A percentile compares a stretch with the other conserved stretches of the same genome.
phyloP scores from a whole-genome alignment of 2,888 invertebrate species.

The Balanococcus diminutus region DNA sequence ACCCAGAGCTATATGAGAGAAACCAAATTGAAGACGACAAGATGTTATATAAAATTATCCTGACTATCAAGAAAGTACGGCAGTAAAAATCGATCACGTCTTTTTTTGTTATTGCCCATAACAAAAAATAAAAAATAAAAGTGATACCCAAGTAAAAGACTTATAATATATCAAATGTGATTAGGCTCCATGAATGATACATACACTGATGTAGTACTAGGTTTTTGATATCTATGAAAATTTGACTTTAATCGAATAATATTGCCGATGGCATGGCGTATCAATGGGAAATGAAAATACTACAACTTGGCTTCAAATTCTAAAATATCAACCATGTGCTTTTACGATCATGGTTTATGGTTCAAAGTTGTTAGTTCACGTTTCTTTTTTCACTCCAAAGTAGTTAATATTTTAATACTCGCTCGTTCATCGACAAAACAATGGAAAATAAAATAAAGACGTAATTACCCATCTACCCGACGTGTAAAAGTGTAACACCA shows the following conservation, averaged over 20 bases:
- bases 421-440: not conserved
- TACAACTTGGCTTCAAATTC: not conserved
- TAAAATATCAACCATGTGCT: not conserved
- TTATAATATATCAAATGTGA: too few relatives aligned
- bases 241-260: not conserved
- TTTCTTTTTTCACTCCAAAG: not conserved
- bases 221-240: not conserved
- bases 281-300: not conserved
- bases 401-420: constrained; percentile 2
- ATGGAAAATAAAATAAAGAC: not conserved
- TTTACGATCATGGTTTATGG: constrained; percentile 8
- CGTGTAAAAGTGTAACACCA: not conserved
- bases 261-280: not conserved
- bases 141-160: not conserved
- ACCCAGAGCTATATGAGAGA: not conserved
- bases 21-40: not conserved
- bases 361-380: not conserved
- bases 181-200: too few relatives aligned
- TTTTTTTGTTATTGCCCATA: too few relatives aligned
- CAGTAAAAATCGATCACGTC: not conserved
- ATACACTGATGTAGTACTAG: too few relatives aligned
- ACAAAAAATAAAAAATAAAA: too few relatives aligned
- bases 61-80: not conserved
- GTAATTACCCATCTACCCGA: not conserved
- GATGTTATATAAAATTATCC: not conserved